These are phyloP conservation scores for Drosophila triauraria DNA, from an alignment of 1,140 invertebrate genomes.

Conservation along the genomic window DNA sequence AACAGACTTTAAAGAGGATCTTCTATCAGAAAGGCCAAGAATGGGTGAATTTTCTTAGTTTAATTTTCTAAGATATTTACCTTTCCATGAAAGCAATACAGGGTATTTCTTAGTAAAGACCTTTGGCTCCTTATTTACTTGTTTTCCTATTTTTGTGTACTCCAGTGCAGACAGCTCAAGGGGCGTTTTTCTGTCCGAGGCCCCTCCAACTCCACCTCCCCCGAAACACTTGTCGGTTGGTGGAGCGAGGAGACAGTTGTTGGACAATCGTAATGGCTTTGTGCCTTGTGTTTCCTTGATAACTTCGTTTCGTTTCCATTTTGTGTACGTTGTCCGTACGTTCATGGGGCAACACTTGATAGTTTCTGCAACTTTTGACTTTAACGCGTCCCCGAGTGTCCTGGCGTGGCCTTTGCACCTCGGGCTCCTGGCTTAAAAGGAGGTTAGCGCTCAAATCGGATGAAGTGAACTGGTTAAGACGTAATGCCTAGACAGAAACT, in stretches of 20 bases:
- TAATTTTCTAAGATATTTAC: background rate
- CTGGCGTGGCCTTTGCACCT: conserved; percentile 51
- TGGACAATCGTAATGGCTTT: conserved; percentile 62
- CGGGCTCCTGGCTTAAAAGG: conserved; percentile 5
- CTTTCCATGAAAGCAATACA: too few relatives aligned
- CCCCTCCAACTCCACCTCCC: background rate
- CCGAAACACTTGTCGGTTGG: conserved; percentile 66
- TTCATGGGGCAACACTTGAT: conserved; percentile 60
- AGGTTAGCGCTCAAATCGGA: conserved; percentile 18
- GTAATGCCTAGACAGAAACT: background rate
- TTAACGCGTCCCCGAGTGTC: conserved; percentile 65
- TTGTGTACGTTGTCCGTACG: conserved; percentile 37
- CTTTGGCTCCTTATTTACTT: too few relatives aligned
- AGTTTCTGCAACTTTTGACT: conserved; percentile 69
- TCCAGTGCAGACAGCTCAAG: conserved; percentile 33
- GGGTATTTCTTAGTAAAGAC: background rate
- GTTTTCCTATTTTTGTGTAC: conserved; percentile 3
- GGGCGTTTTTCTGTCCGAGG: conserved; percentile 10
- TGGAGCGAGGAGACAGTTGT: conserved; percentile 18
- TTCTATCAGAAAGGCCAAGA: background rate
- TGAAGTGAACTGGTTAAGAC: conserved; percentile 27
- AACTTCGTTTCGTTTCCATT: conserved; percentile 77
- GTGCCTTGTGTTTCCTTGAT: conserved; percentile 62
- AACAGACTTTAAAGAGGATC: too few relatives aligned
- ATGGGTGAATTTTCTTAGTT: too few relatives aligned